Evolutionary conservation across 1,140 invertebrate genomes (phyloP).

Genomic region (Drosophila auraria): DNA sequence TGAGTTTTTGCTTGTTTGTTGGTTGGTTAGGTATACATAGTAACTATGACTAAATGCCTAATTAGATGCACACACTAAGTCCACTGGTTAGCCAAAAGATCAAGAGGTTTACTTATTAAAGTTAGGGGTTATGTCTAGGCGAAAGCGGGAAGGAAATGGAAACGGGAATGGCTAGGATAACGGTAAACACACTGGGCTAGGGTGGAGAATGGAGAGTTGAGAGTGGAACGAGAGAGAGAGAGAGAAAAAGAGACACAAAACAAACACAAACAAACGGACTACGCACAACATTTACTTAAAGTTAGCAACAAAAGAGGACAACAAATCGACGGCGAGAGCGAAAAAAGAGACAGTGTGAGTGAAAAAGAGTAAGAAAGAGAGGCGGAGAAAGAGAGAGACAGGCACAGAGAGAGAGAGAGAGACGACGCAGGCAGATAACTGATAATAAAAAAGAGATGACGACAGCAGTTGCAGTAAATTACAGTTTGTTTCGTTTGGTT

Average conservation of each 20-base stretch:
- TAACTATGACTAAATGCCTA: constrained; percentile 57
- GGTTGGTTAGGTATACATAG: constrained; percentile 27
- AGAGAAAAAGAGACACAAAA: constrained; percentile 15
- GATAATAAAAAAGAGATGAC: constrained; percentile 38
- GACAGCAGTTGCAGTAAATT: constrained; percentile 55
- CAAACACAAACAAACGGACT: constrained; percentile 33
- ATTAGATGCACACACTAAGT: constrained; percentile 60
- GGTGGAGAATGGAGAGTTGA: constrained; percentile 3
- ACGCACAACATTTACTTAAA: constrained; percentile 43
- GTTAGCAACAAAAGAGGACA: constrained; percentile 32
- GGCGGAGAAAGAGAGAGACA: constrained; percentile 17
- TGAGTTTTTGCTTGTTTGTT: constrained; percentile 26
- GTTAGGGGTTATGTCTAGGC: constrained; percentile 30
- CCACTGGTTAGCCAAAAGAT: constrained; percentile 27
- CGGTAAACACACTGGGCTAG: neutral
- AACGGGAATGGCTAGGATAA: constrained; percentile 11
- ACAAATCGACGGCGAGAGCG: constrained; percentile 23
- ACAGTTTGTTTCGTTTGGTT: constrained; percentile 54
- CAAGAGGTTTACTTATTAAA: constrained; percentile 16
- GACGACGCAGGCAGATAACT: constrained; percentile 32
- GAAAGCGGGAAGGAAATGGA: constrained; percentile 13
- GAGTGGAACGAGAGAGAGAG: constrained; percentile 4
- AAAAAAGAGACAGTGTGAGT: constrained; percentile 33
- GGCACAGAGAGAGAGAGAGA: constrained; percentile 22
- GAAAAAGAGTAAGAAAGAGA: constrained; percentile 16